Evolutionary conservation across 2,888 invertebrate species (phyloP).

Genomic region (Nycteola revayana): DNA sequence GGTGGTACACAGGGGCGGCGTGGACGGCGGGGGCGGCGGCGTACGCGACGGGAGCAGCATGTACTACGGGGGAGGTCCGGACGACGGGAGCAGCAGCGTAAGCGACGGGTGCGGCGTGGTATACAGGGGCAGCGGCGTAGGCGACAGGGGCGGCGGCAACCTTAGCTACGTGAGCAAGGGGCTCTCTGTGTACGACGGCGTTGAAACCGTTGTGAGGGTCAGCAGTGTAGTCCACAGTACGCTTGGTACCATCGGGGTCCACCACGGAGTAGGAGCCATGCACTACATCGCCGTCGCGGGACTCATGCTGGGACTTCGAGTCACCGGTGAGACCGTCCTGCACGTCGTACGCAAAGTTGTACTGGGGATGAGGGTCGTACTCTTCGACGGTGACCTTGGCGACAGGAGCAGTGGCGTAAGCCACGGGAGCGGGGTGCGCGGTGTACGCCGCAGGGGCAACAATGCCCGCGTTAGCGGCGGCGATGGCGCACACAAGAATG

Average conservation of each 20-base stretch:
- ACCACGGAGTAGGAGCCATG: constrained; percentile 74
- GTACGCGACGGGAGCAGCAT: constrained; percentile 39
- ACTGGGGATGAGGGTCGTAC: too few relatives aligned
- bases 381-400: constrained; percentile 31
- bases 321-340: too few relatives aligned
- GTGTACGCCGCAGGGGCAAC: constrained; percentile 34
- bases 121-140: too few relatives aligned
- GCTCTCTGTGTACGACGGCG: constrained; percentile 68
- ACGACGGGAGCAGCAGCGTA: constrained; percentile 4
- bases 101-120: too few relatives aligned
- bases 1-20: constrained; percentile 57
- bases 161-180: constrained; percentile 20
- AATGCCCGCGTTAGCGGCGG: constrained; percentile 40
- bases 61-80: too few relatives aligned
- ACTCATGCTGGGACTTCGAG: too few relatives aligned
- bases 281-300: neutral
- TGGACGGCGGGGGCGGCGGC: constrained; percentile 14
- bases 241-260: constrained; percentile 76
- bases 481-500: constrained; percentile 54
- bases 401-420: constrained; percentile 35
- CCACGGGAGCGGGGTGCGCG: constrained; percentile 29
- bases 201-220: constrained; percentile 61
- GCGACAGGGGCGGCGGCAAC: constrained; percentile 8
- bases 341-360: too few relatives aligned
- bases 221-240: constrained; percentile 76